Base-by-base conservation (phyloP, 2,888 invertebrate genomes). In the Epiblema foenella region DNA sequence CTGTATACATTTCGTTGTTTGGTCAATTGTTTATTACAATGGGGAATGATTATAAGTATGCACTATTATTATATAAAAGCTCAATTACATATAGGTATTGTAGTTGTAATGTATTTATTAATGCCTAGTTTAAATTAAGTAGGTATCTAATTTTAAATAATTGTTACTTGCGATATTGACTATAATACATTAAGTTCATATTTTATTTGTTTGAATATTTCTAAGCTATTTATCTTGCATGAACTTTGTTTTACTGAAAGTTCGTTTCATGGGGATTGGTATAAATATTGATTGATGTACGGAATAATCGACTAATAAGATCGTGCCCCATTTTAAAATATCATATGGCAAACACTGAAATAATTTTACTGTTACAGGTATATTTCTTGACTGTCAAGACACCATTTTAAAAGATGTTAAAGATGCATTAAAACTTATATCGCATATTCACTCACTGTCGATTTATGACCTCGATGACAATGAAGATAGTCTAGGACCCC, bases 311-410 rank as follows among this genome's bases (percentile, higher is more conserved):
- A 60, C 24, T 15, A n/a, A 9, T 42, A 46, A 42, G 4, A 24
- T n/a, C 8, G 20, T n/a, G 20, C 24, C 24, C 9, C 15, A 7
- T 59, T 46, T 24, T 46, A n/a, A 46, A 49, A n/a, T 15, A 24
- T 4, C 33, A 24, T 17, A 46, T 15, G 10, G 24, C 10, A 24
- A 24, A 52, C n/a, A 33, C 46, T 46, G 9, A 46, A 17, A 46
- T 18, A 17, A 18, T 56, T 37, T 37, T 62, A 29, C 81, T 81
- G 7, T 92, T 88, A 72, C 92, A 95, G 95, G 97, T 74, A 94
- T 98, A 72, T 97, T 97, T 90, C 94, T 98, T 81, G 98, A 98
- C 90, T 98, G 98, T 89, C 97, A 97, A 76, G 96, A 96, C 73
- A 96, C 97, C 66, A 96, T 96, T 73, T 94, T 96, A 74, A 94